Evolutionary conservation across 2,888 invertebrate species (phyloP).

Genomic region (Pristionchus entomophagus): DNA sequence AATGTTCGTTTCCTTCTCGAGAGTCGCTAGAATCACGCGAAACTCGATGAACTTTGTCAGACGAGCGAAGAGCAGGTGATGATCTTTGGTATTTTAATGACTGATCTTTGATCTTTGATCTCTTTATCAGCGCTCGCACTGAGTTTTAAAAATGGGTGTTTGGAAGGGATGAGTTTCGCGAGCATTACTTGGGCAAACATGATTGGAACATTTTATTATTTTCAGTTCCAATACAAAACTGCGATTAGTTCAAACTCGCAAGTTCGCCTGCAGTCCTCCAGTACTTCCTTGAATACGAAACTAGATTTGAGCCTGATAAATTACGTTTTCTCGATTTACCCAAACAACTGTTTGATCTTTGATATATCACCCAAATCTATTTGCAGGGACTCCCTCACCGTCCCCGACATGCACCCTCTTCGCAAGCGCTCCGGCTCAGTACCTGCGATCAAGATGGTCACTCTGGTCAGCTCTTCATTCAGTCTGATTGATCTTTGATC

Average conservation of each 20-base stretch:
- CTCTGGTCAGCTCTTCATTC: constrained; percentile 58
- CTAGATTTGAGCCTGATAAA: no score
- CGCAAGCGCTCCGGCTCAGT: constrained; percentile 62
- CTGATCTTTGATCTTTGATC: background rate
- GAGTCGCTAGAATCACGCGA: background rate
- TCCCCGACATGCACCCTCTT: constrained; percentile 54
- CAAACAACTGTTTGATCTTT: background rate
- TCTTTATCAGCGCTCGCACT: background rate
- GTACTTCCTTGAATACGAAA: no score
- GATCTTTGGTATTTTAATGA: no score
- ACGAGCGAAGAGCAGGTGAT: background rate
- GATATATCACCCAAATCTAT: background rate
- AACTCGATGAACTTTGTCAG: background rate
- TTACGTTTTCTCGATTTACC: no score
- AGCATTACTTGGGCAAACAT: background rate
- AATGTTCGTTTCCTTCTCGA: constrained; percentile 13
- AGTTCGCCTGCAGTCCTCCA: no score
- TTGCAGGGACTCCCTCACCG: constrained; percentile 53
- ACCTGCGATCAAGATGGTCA: constrained; percentile 61
- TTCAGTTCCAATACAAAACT: no score
- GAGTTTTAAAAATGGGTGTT: background rate
- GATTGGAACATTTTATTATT: no score
- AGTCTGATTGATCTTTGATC: no score
- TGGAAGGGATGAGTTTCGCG: background rate
- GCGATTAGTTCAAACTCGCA: no score